Conservation (phyloP, 2,113 vertebrate genomes). For the Gallinago jamesoni region DNA sequence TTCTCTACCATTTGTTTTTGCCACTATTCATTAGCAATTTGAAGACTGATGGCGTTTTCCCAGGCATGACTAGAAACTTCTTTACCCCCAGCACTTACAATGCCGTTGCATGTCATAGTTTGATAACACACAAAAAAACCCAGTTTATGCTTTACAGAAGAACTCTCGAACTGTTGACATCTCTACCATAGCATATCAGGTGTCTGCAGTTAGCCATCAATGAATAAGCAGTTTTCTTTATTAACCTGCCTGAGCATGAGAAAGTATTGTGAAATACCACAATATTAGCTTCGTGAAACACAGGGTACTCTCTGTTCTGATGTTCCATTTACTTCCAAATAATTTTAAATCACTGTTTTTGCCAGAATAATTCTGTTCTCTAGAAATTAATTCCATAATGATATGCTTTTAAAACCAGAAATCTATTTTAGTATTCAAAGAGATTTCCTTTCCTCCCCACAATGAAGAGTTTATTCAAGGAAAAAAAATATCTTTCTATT, state of each 20-base stretch:
- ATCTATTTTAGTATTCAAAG: neutral
- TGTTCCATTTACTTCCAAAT: neutral
- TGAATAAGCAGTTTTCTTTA: neutral
- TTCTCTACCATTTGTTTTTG: neutral
- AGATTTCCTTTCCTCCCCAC: neutral
- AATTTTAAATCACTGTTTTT: neutral
- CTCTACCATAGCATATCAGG: neutral
- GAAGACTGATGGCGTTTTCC: neutral
- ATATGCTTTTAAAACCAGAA: neutral
- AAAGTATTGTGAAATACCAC: neutral
- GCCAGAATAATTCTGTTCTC: neutral
- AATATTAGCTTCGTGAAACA: neutral
- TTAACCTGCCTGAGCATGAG: neutral
- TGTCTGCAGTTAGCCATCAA: neutral
- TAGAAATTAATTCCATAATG: slow-evolving; percentile 3
- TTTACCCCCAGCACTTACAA: neutral
- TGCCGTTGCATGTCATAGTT: neutral
- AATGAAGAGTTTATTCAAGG: neutral
- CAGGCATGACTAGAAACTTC: neutral
- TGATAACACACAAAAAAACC: neutral
- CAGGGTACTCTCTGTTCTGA: neutral
- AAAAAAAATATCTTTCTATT: neutral
- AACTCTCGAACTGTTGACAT: neutral
- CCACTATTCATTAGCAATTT: neutral
- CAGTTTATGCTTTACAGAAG: neutral